Percentiles rank a stretch among this genome's conserved stretches.
phyloP scores from a whole-genome alignment of 2,113 vertebrate species.

The Helogale parvula region DNA sequence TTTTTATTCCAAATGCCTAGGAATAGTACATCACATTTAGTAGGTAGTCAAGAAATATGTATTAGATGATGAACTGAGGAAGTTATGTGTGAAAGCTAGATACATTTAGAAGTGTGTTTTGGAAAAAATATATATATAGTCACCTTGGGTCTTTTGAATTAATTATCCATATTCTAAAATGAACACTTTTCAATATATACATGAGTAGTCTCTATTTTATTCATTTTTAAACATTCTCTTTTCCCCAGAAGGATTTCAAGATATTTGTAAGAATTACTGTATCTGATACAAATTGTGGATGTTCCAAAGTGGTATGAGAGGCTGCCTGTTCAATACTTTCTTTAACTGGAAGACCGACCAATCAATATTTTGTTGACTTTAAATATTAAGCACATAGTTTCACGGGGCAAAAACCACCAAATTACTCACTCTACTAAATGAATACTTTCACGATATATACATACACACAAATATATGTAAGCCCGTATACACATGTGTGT shows the following conservation, averaged over 20 bases:
- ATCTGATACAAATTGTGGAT: neutral
- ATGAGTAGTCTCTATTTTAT: neutral
- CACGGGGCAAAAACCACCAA: neutral
- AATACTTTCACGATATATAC: neutral
- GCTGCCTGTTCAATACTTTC: neutral
- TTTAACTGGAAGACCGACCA: neutral
- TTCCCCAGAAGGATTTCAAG: neutral
- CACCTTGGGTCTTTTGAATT: constrained; percentile 33
- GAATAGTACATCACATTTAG: neutral
- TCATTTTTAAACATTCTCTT: neutral
- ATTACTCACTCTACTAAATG: neutral
- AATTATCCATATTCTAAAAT: neutral
- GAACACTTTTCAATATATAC: neutral
- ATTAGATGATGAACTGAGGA: constrained; percentile 14
- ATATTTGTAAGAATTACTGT: neutral
- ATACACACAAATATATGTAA: neutral
- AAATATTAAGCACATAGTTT: neutral
- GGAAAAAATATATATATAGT: neutral
- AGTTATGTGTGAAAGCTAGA: neutral
- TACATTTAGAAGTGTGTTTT: constrained; percentile 28
- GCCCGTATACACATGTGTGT: neutral
- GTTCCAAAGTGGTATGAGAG: neutral
- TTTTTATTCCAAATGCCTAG: neutral
- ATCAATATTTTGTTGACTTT: constrained; percentile 2
- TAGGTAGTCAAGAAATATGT: neutral